phyloP scores from a whole-genome alignment of 2,113 vertebrate species.

The Dromiciops gliroides region DNA sequence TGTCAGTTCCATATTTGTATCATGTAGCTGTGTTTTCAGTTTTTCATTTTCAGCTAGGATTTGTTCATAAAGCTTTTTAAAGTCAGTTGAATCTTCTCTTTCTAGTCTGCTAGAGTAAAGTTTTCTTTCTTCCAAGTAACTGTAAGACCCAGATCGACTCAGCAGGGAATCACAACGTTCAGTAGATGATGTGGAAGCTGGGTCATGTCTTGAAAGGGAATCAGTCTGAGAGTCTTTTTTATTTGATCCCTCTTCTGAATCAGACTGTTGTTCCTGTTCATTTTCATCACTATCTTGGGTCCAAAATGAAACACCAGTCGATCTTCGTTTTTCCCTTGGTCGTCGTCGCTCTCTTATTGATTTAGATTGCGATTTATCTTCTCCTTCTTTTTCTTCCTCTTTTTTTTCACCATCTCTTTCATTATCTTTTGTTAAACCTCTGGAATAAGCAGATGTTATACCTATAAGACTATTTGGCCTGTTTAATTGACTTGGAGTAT shows the following conservation, averaged over 20 bases:
- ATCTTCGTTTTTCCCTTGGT: slow-evolving; percentile 96
- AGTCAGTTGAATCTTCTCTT: slow-evolving; percentile 94
- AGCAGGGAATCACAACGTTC: slow-evolving; percentile 90
- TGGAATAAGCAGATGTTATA: slow-evolving; percentile 94
- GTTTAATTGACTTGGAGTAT: slow-evolving; percentile 87
- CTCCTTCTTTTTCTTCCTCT: slow-evolving; percentile 95
- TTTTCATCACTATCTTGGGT: slow-evolving; percentile 97
- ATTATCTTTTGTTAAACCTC: slow-evolving; percentile 90
- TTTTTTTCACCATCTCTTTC: slow-evolving; percentile 93
- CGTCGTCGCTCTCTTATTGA: slow-evolving; percentile 96
- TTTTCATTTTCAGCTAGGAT: slow-evolving; percentile 98
- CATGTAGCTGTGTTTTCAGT: slow-evolving; percentile 96
- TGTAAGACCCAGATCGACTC: slow-evolving; percentile 84
- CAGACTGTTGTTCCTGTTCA: slow-evolving; percentile 94
- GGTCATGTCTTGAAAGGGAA: slow-evolving; percentile 91
- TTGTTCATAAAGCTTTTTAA: slow-evolving; percentile 99
- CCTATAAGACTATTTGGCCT: slow-evolving; percentile 92
- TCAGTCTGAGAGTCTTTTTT: slow-evolving; percentile 93
- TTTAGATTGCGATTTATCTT: slow-evolving; percentile 96
- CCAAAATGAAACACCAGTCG: slow-evolving; percentile 96
- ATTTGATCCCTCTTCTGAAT: slow-evolving; percentile 94
- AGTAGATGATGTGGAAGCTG: slow-evolving; percentile 80
- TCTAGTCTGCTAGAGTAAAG: slow-evolving; percentile 91
- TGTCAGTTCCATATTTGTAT: slow-evolving; percentile 95
- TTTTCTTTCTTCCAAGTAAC: slow-evolving; percentile 91